Base-by-base conservation (phyloP, 2,888 invertebrate species). In the Malthinus seriepunctatus region DNA sequence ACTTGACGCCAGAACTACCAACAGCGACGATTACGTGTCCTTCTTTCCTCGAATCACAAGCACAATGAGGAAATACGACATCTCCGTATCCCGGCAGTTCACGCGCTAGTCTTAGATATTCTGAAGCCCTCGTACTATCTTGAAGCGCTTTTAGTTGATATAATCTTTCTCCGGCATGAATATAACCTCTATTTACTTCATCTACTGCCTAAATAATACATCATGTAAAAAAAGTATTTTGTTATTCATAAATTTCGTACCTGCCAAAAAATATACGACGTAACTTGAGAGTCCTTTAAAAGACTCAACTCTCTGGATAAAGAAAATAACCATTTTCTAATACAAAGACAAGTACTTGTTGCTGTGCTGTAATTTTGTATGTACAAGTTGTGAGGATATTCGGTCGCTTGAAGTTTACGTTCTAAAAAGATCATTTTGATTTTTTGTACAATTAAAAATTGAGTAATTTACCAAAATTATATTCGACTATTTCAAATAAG, bases 341-440 rank as follows among this genome's bases (percentile, higher is more conserved):
- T 82, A 60, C 91, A 86, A 44, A 99, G 84, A 76, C 98, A 99
- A 46, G 95, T 95, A 67, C 94, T 93, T 34, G 95, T 95, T 33
- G 98, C 97, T 8, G 98, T 98, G 65, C 95, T 95, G 77, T 98
- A 99, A 81, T 99, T 99, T 81, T 98, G 97, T 70, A 99, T 96
- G 82, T 99, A 99, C 64, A 99, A 84, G 71, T 95, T 93, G 81
- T 99, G 98, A 0, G 98, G 98, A 69, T 94, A 92, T 81, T 99
- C 99, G 76, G 90, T 89, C 1, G 93, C 88, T 70, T 92, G 92
- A 60, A 99, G 82, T 80, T 97, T 97, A 53, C 98, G 87, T 78
- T 97, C 97, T 94, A 81, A n/a, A 81, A 79, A 62, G 11, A 46
- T 3, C 9, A 5, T 23, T 3, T 2, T 3, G 5, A 23, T 23